Conservation (phyloP, 2,888 invertebrate species). For the Nymphalis polychloros region DNA sequence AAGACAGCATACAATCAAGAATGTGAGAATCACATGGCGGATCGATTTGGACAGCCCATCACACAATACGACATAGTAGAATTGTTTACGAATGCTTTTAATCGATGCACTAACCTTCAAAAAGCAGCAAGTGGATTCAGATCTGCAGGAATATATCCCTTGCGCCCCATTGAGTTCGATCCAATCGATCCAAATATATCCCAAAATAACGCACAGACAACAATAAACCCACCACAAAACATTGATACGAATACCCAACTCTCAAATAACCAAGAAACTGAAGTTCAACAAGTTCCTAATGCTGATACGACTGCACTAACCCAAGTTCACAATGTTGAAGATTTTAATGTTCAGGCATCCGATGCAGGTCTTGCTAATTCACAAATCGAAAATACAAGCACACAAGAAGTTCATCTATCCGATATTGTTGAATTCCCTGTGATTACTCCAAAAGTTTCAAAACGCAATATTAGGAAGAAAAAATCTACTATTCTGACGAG, state of each 20-base stretch:
- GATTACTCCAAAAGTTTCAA: conserved; percentile 30
- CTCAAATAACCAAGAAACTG: too few relatives aligned
- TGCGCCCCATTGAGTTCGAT: too few relatives aligned
- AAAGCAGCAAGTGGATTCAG: conserved; percentile 34
- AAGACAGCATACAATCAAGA: conserved; percentile 45
- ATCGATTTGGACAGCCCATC: conserved; percentile 35
- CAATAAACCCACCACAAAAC: too few relatives aligned
- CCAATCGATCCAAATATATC: too few relatives aligned
- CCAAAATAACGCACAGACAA: too few relatives aligned
- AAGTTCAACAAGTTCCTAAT: too few relatives aligned
- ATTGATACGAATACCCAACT: too few relatives aligned
- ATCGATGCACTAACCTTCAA: conserved; percentile 39
- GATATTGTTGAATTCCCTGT: conserved; percentile 33
- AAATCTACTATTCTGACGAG: conserved; percentile 36
- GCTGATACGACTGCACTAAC: too few relatives aligned
- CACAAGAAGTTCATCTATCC: conserved; percentile 31
- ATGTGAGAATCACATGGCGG: conserved; percentile 44
- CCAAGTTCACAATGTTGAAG: background rate
- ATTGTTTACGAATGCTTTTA: conserved; percentile 43
- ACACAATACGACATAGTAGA: conserved; percentile 41
- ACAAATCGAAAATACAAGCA: conserved; percentile 32
- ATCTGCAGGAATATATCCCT: too few relatives aligned
- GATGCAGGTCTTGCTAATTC: conserved; percentile 26
- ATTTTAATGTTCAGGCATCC: conserved; percentile 32
- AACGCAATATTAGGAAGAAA: conserved; percentile 32